phyloP scores from a whole-genome alignment of 2,113 vertebrate genomes.

The Deroptyus accipitrinus region DNA sequence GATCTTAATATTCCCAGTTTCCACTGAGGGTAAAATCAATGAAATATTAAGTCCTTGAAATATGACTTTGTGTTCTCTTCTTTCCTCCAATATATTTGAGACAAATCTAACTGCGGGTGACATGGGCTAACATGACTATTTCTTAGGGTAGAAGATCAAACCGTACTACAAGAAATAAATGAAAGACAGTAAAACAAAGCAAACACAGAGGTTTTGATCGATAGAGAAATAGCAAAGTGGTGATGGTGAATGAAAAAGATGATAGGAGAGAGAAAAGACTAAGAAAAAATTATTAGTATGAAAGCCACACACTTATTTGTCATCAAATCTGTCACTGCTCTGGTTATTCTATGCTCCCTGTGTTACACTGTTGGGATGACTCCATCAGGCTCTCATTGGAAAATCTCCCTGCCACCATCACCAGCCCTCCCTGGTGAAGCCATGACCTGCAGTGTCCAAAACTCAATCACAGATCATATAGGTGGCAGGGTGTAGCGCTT shows the following conservation, averaged over 20 bases:
- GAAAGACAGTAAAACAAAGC: background rate
- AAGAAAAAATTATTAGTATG: background rate
- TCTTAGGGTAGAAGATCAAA: background rate
- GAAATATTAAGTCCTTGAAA: background rate
- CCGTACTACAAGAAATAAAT: background rate
- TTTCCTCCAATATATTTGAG: background rate
- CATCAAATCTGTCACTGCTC: background rate
- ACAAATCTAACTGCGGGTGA: background rate
- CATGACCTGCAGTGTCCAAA: fast-evolving
- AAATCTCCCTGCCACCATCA: background rate
- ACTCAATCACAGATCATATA: fast-evolving
- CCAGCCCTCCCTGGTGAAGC: background rate
- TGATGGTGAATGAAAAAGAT: background rate
- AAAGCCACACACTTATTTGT: background rate
- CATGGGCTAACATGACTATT: background rate
- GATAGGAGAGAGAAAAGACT: background rate
- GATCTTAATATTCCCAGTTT: background rate
- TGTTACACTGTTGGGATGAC: background rate
- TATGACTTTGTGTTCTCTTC: background rate
- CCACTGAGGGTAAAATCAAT: background rate
- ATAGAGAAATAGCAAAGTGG: background rate
- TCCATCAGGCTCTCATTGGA: background rate
- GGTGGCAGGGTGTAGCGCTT: background rate
- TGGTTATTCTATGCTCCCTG: background rate
- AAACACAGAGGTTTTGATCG: background rate